These are phyloP conservation scores for Deroplatys truncata DNA, from an alignment of 2,888 invertebrate genomes.

Conservation along the genomic window DNA sequence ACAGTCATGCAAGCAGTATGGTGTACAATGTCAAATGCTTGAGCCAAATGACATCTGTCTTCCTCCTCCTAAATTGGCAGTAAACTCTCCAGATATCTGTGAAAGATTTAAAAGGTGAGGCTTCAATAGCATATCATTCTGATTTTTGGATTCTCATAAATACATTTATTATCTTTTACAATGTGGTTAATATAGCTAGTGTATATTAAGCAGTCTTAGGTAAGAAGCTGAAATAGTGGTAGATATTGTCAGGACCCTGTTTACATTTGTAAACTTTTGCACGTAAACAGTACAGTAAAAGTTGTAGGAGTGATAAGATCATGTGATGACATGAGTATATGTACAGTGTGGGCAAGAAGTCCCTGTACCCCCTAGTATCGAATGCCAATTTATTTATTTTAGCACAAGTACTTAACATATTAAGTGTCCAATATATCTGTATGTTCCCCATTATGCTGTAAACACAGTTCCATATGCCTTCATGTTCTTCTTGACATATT, in stretches of 20 bases:
- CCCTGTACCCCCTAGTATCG: too few relatives aligned
- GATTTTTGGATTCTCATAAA: too few relatives aligned
- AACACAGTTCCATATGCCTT: too few relatives aligned
- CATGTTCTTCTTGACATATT: too few relatives aligned
- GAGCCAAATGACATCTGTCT: constrained; percentile 44
- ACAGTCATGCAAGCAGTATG: constrained; percentile 42
- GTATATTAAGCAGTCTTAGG: background rate
- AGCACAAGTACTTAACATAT: too few relatives aligned
- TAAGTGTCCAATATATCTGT: too few relatives aligned
- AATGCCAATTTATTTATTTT: too few relatives aligned
- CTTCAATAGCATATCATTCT: background rate
- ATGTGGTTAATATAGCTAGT: background rate
- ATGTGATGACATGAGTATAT: too few relatives aligned
- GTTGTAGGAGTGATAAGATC: too few relatives aligned
- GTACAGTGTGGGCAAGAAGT: too few relatives aligned
- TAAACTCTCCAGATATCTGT: constrained; percentile 33
- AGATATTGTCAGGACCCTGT: background rate
- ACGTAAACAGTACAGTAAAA: too few relatives aligned
- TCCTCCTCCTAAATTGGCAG: constrained; percentile 18
- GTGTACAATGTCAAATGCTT: constrained; percentile 42
- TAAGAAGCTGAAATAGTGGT: background rate
- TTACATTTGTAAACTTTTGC: background rate
- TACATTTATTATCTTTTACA: background rate
- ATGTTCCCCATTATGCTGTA: too few relatives aligned
- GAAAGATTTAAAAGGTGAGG: constrained; percentile 34